Conservation (phyloP, 1,140 invertebrate genomes). For the Tribolium madens region DNA sequence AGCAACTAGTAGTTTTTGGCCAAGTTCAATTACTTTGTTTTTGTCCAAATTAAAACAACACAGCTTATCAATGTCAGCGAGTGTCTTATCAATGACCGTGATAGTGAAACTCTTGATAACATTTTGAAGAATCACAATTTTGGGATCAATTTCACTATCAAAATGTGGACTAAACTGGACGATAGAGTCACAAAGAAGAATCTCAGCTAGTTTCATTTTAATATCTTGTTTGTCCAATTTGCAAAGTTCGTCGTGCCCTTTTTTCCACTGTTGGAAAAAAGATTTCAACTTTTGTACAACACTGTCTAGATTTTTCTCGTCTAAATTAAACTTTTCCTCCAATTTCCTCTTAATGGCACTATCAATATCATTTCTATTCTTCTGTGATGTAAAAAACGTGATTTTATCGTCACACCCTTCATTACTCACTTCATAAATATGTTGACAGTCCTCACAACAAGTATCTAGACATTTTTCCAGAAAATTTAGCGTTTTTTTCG, state of each 20-base stretch:
- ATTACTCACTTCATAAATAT: neutral
- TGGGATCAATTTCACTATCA: neutral
- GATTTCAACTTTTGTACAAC: neutral
- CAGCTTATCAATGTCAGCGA: neutral
- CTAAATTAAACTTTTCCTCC: neutral
- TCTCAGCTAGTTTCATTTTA: slow-evolving; percentile 18
- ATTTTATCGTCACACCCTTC: neutral
- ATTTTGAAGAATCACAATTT: neutral
- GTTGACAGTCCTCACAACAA: neutral
- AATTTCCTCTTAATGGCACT: neutral
- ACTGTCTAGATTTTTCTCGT: neutral
- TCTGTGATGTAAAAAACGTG: slow-evolving; percentile 6
- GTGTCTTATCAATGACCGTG: neutral
- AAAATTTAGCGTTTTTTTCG: neutral
- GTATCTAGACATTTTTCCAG: slow-evolving; percentile 12
- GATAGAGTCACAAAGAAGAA: neutral
- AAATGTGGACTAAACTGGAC: neutral
- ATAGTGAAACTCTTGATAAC: neutral
- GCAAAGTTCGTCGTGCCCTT: neutral
- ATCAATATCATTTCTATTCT: neutral
- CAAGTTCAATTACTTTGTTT: neutral
- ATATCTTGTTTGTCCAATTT: slow-evolving; percentile 19
- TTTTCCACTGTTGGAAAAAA: slow-evolving; percentile 11
- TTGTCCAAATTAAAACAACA: neutral
- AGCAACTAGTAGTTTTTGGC: neutral